These are phyloP conservation scores for Aphyosemion australe DNA, from an alignment of 2,113 vertebrate genomes.

Conservation along the genomic window DNA sequence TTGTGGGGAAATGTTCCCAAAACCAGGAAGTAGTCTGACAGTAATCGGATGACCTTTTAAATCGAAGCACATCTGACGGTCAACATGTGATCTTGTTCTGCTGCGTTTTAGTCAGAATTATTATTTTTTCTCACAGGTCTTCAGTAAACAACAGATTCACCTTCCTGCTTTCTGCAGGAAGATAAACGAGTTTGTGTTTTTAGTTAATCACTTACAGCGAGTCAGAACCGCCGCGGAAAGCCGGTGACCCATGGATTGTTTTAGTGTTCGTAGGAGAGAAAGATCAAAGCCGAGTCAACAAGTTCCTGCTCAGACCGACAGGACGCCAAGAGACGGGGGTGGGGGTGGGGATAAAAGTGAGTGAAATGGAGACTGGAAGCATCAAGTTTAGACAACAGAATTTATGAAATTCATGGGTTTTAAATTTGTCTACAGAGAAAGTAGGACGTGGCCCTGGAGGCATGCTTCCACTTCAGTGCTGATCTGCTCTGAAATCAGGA, in stretches of 20 bases:
- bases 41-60: too few relatives aligned
- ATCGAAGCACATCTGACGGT: too few relatives aligned
- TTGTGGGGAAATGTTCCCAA: too few relatives aligned
- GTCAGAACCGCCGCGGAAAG: not conserved
- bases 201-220: conserved; percentile 1
- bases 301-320: conserved; percentile 3
- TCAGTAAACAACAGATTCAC: too few relatives aligned
- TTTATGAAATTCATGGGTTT: conserved; percentile 26
- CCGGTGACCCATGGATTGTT: conserved; percentile 1
- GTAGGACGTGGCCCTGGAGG: conserved; percentile 6
- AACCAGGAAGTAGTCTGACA: too few relatives aligned
- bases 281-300: conserved; percentile 43
- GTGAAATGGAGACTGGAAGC: not conserved
- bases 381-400: conserved; percentile 3
- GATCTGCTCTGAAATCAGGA: conserved; percentile 22
- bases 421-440: not conserved
- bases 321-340: conserved; percentile 3
- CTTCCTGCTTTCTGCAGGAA: not conserved
- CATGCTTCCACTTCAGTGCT: not conserved
- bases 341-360: not conserved
- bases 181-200: not conserved
- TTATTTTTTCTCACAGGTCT: too few relatives aligned
- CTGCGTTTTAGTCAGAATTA: too few relatives aligned
- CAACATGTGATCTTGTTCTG: too few relatives aligned
- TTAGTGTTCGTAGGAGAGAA: conserved; percentile 17